Base-by-base conservation (phyloP, 2,797 vertebrate genomes). In the Microctenopoma stevenorrisi region DNA sequence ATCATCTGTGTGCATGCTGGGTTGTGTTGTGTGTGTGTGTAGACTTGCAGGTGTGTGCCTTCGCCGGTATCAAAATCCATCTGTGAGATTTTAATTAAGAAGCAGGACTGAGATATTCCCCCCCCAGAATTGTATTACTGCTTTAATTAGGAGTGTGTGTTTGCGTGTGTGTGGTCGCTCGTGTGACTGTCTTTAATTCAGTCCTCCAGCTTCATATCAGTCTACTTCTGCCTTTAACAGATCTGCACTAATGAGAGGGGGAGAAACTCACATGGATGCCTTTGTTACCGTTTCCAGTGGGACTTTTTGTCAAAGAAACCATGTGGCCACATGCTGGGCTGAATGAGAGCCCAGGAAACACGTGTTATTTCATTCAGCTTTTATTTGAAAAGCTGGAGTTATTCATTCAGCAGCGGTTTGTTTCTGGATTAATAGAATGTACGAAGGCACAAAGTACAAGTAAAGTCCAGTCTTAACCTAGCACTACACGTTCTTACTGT, bases 81-180 rank as follows among this genome's bases (percentile, higher is more conserved):
- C 76, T 78, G 73, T 78, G 61, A 71, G 64, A 59, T 68, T 75
- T 76, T 82, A 81, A 81, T 85, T 75, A 84, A 76, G 66, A 47
- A 70, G 60, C 46, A 67, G 61, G 64, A 44, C 62, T 33, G 49
- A 56, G 35, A 49, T 64, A 54, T 54, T 4, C 30, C 74, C 53
- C 22, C 76, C 42, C 49, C 40, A 72, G 68, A 64, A 63, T 25
- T 33, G 16, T 46, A 65, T 68, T 28, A 25, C 12, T 15, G 22
- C 46, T 81, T 73, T 81, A 79, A 83, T 81, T 72, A 78, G 50
- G 1, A 1, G 6, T 33, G n/a, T 11, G 5, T 25, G 18, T 16
- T 13, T 60, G 18, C n/a, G 10, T 13, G 15, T 30, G 22, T 50
- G 55, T 14, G 1, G 18, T 22, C 47, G 18, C 25, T 12, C 8